Base-by-base conservation (phyloP, 1,140 invertebrate genomes). In the Galleria mellonella region DNA sequence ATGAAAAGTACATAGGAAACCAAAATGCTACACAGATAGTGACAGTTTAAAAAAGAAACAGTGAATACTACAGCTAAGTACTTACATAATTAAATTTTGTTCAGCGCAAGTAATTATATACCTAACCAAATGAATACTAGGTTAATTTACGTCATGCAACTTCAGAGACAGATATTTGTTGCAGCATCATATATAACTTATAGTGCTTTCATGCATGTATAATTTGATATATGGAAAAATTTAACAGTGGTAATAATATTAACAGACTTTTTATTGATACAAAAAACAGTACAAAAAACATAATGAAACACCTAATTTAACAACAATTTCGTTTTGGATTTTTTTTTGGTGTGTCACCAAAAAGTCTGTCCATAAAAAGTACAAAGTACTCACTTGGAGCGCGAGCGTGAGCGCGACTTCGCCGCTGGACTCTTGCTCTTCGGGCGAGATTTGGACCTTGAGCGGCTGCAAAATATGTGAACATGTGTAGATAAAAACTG, bases 371-470 rank as follows among this genome's bases (percentile, higher is more conserved):
- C 2, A 15, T 15, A 23, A 23, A 23, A 23, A 3, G 17, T 15
- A 15, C 2, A 7, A 3, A 36, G 28, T 45, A 86, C 84, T 87
- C 47, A 87, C 85, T 87, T 87, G 38, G 83, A 86, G 9, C 87
- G 84, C 9, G 90, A 91, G 47, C 89, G 75, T 37, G 92, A 92
- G 37, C 90, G 90, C 27, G 92, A 94, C 61, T 93, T 92, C 38
- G 90, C 67, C 77, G 86, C 92, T 72, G 85, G 91, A 31, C 91
- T 93, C 87, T 92, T 92, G 62, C 89, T 93, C 85, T 93, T 92
- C 32, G 92, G 90, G 43, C 90, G 89, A 37, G 88, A 90, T 57
- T 92, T 92, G 45, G 91, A 92, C 31, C 91, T 90, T 12, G 91
- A 92, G 30, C 90, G 90, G 56, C 90, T 92, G 60, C 89, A 89